Percentiles rank a stretch among this genome's conserved stretches.
Conservation (phyloP, 2,888 invertebrate genomes). For the Eilema griseolum region DNA sequence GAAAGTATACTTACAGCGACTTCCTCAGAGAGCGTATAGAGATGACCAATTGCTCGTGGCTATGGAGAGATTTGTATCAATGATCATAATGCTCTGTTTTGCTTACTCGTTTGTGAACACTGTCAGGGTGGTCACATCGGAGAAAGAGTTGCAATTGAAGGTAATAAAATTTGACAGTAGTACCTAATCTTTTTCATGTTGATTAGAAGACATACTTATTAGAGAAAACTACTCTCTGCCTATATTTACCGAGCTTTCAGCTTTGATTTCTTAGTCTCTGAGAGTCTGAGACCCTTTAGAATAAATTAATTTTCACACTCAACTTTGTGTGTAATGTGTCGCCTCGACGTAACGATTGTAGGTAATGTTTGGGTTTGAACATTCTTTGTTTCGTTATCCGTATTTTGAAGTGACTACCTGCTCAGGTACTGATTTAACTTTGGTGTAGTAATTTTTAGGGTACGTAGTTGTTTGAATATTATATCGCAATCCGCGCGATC, state of each 20-base stretch:
- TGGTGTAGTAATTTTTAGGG: no score
- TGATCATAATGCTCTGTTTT: conserved; percentile 94
- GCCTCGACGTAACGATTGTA: not conserved
- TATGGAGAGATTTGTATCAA: conserved; percentile 90
- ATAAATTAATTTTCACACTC: not conserved
- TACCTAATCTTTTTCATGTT: not conserved
- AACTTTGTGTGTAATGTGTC: no score
- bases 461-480: no score
- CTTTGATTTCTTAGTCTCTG: not conserved
- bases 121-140: conserved; percentile 91
- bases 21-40: conserved; percentile 91
- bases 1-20: conserved; percentile 87
- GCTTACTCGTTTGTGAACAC: conserved; percentile 93
- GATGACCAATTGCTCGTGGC: conserved; percentile 90
- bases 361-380: not conserved
- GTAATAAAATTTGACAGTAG: conserved; percentile 65
- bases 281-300: not conserved
- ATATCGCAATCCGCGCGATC: no score
- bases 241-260: not conserved
- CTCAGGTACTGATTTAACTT: no score
- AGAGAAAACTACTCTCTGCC: not conserved
- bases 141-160: conserved; percentile 92
- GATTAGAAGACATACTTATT: not conserved
- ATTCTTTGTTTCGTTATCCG: no score
- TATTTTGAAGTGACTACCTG: no score